Evolutionary conservation across 2,888 invertebrate genomes (phyloP), one percentile per base, ranked within the genome.

Genomic region (Amiota mariae): DNA sequence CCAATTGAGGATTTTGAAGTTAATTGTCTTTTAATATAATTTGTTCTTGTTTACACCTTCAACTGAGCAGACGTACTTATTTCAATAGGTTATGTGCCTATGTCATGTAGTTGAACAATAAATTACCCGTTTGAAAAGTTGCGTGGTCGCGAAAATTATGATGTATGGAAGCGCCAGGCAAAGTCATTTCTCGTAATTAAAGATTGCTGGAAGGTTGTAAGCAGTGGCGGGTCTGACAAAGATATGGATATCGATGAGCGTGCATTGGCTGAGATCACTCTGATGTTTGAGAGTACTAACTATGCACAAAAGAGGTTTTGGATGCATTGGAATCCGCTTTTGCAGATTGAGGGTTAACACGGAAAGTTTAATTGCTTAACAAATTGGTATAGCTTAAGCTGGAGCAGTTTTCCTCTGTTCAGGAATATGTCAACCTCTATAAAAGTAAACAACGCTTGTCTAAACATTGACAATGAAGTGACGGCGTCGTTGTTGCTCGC

Each of bases 271-370:
- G 57, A 57, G 15, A 57, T 57, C 57, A 57, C 57, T 57, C 2
- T 57, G 57, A 57, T 15, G 2, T 18, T 57, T 57, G 57, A 57
- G 57, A 57, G 15, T 15, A 57, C 57, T 57, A 18, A 57, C 57
- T 57, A 57, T 1, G 57, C 15, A 57, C 57, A 57, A 57, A 57
- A 8, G n/a, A 57, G 36, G 36, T 6, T 36, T 36, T 2, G 36
- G 15, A 57, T 57, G 57, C 57, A 57, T 57, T 57, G 57, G 57
- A 15, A 18, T 57, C 57, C 15, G 18, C 57, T 15, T 57, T 13
- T 15, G 57, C n/a, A 57, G 57, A 8, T 10, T 18, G 57, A 18
- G 15, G 36, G 6, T 18, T 15, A 15, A 57, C 57, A 15, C 57
- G 57, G 57, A 57, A 57, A 57, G 15, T 57, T n/a, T 1, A 57